phyloP scores from a whole-genome alignment of 1,140 invertebrate genomes.

The Lineus longissimus region DNA sequence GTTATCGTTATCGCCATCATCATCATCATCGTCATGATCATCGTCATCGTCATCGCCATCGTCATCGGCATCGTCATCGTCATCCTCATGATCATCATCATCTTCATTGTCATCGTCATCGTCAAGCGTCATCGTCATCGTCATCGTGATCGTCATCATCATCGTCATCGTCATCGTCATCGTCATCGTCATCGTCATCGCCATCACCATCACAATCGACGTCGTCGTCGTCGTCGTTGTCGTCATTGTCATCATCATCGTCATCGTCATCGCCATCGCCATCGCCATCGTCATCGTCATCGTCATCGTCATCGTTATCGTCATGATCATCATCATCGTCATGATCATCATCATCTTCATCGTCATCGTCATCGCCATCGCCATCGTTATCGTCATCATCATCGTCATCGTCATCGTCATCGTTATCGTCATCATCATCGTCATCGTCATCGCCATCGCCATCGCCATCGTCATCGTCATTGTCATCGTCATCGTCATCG shows the following conservation, averaged over 20 bases:
- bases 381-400: not conserved
- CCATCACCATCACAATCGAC: no score
- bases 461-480: not conserved
- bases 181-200: not conserved
- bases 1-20: not conserved
- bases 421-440: conserved; percentile 15
- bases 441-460: conserved; percentile 8
- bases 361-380: no score
- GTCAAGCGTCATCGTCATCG: no score
- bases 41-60: no score
- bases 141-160: not conserved
- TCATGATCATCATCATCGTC: no score
- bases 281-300: conserved; percentile 1
- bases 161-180: not conserved
- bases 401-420: not conserved
- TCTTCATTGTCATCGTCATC: not conserved
- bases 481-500: conserved; percentile 3
- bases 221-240: conserved; percentile 13
- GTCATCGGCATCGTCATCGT: no score
- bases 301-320: not conserved
- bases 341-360: no score
- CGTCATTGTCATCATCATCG: conserved; percentile 5
- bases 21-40: no score
- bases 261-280: not conserved
- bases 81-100: not conserved